A percentile compares a stretch with the other conserved stretches of the same genome.
These are phyloP conservation scores for Salticus scenicus DNA, from an alignment of 2,888 invertebrate genomes.

Conservation along the genomic window DNA sequence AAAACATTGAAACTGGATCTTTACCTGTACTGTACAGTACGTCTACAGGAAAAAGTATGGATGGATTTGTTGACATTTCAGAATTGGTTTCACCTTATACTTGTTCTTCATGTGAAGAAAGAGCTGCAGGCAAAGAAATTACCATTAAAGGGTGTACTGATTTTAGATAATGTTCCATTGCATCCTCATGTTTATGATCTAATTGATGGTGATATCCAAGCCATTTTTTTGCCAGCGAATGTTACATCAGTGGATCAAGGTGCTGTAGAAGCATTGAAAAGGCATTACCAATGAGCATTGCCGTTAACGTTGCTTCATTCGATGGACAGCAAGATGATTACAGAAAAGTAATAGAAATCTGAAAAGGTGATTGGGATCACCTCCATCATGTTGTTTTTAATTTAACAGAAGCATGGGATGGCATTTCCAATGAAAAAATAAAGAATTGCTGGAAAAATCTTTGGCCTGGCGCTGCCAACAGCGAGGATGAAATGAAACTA, in stretches of 20 bases:
- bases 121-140: background rate
- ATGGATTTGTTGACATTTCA: no score
- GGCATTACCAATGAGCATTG: background rate
- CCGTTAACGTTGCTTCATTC: background rate
- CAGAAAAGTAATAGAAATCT: background rate
- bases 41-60: background rate
- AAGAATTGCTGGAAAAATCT: no score
- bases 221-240: background rate
- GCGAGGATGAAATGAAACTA: no score
- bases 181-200: background rate
- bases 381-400: no score
- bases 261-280: background rate
- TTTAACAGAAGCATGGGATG: no score
- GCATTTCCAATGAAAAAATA: no score
- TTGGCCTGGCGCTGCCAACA: no score
- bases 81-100: no score
- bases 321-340: background rate
- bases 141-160: background rate
- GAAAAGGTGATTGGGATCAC: background rate
- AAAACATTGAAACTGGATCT: no score
- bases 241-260: slow-evolving; percentile 15
- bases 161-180: slow-evolving; percentile 1
- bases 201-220: background rate
- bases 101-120: no score
- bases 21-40: background rate